These are phyloP conservation scores for Stegastes partitus DNA, from an alignment of 2,113 vertebrate species.

Conservation along the genomic window DNA sequence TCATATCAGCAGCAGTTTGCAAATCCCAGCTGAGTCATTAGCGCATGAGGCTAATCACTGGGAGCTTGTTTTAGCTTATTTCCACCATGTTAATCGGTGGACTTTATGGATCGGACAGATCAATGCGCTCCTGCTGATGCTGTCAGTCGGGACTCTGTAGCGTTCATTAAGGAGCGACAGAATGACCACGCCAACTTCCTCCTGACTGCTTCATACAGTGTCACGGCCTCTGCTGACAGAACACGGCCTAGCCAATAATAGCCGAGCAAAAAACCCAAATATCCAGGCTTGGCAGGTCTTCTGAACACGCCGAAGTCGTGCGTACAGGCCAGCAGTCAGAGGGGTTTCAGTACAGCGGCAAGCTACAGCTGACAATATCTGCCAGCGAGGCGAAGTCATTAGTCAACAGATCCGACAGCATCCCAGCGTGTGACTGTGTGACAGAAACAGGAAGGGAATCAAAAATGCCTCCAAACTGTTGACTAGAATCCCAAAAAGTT, in stretches of 20 bases:
- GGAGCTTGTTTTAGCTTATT: constrained; percentile 9
- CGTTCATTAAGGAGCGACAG: not conserved
- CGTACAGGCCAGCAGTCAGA: not conserved
- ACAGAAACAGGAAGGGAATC: not conserved
- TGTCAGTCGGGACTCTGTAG: not conserved
- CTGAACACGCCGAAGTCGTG: too few species aligned
- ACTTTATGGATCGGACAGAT: constrained; percentile 27
- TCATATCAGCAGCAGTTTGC: not conserved
- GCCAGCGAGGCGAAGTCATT: not conserved
- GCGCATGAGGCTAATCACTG: not conserved
- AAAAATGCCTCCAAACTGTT: constrained; percentile 10
- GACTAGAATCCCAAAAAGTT: not conserved
- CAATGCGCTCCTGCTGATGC: constrained; percentile 6
- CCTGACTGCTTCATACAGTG: not conserved
- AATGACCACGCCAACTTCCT: not conserved
- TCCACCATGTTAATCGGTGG: not conserved
- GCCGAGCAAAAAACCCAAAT: not conserved
- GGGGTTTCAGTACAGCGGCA: not conserved
- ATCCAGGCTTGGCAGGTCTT: not conserved
- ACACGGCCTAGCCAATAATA: not conserved
- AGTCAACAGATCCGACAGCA: not conserved
- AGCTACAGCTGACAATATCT: not conserved
- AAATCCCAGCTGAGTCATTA: not conserved
- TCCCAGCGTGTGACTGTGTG: not conserved
- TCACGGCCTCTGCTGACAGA: not conserved